A percentile compares a stretch with the other conserved stretches of the same genome.
Conservation (phyloP, 92 coral and sea anemone genomes). For the Umimayanthus kanabou region DNA sequence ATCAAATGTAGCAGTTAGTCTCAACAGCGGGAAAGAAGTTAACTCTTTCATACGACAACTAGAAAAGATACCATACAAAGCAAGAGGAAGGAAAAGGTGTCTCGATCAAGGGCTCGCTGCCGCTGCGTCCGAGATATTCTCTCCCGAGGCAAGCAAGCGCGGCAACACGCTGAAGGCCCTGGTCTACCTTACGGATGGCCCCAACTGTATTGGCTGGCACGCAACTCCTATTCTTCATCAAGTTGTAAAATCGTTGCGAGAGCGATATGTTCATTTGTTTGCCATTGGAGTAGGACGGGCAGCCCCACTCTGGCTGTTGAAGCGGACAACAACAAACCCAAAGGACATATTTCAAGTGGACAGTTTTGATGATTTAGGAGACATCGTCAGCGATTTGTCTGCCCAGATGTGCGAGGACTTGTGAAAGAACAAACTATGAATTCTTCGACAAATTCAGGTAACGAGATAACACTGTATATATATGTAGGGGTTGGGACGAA, state of each 20-base stretch:
- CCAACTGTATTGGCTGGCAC: neutral
- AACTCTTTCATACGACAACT: conserved; percentile 7
- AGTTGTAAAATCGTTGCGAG: conserved; percentile 14
- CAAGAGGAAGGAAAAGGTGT: neutral
- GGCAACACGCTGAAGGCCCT: conserved; percentile 16
- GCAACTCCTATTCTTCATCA: neutral
- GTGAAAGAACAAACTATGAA: neutral
- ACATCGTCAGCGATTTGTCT: conserved; percentile 9
- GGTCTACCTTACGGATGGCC: conserved; percentile 19
- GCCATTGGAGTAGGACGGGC: conserved; percentile 12
- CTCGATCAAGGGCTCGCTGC: conserved; percentile 14
- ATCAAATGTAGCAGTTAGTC: conserved; percentile 1
- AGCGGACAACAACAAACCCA: conserved; percentile 3
- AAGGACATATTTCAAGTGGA: conserved; percentile 12
- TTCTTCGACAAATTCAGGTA: neutral
- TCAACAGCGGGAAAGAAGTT: conserved; percentile 13
- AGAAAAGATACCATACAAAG: neutral
- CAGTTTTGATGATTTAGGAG: conserved; percentile 9
- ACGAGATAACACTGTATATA: neutral
- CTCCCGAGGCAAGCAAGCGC: conserved; percentile 3
- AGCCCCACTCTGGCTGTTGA: neutral
- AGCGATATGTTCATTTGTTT: conserved; percentile 25
- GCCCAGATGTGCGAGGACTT: conserved; percentile 6
- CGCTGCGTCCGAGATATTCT: conserved; percentile 27
- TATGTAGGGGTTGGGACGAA: too few species aligned